Evolutionary conservation across 2,888 invertebrate species (phyloP).

Genomic region (Vesta saturnalis): DNA sequence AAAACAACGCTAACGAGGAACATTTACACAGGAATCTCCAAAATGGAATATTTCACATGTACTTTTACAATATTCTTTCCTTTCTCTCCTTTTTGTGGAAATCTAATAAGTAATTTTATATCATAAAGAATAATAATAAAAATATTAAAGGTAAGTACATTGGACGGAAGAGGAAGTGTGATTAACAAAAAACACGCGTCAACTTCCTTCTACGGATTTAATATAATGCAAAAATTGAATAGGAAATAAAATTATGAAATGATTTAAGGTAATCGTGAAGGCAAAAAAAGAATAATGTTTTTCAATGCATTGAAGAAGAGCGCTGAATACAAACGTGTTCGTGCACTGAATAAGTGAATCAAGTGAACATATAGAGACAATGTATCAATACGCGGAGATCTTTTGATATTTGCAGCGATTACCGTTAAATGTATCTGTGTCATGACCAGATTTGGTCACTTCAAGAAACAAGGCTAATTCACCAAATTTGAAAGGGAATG

Average conservation of each 20-base stretch:
- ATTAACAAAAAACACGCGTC: slow-evolving; percentile 23
- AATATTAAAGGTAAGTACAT: too few species aligned
- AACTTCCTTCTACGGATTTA: slow-evolving; percentile 8
- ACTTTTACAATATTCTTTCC: too few species aligned
- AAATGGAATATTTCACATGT: too few species aligned
- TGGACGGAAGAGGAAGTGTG: slow-evolving; percentile 26
- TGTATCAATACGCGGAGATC: slow-evolving; percentile 40
- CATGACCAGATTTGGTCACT: slow-evolving; percentile 44
- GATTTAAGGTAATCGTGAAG: not conserved
- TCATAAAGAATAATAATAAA: too few species aligned
- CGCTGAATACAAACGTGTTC: slow-evolving; percentile 25
- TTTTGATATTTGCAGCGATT: slow-evolving; percentile 43
- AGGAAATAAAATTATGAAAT: not conserved
- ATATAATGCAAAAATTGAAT: not conserved
- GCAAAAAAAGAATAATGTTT: not conserved
- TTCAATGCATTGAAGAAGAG: slow-evolving; percentile 22
- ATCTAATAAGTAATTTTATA: too few species aligned
- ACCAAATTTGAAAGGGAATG: slow-evolving; percentile 25
- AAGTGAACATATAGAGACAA: slow-evolving; percentile 18
- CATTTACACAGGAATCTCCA: too few species aligned
- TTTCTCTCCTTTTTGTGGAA: too few species aligned
- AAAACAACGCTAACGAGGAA: too few species aligned
- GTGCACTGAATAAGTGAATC: slow-evolving; percentile 31
- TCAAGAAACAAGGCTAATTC: slow-evolving; percentile 38
- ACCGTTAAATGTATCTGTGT: slow-evolving; percentile 44